Base-by-base conservation (phyloP, 2,113 vertebrate genomes). In the Gallinago media region DNA sequence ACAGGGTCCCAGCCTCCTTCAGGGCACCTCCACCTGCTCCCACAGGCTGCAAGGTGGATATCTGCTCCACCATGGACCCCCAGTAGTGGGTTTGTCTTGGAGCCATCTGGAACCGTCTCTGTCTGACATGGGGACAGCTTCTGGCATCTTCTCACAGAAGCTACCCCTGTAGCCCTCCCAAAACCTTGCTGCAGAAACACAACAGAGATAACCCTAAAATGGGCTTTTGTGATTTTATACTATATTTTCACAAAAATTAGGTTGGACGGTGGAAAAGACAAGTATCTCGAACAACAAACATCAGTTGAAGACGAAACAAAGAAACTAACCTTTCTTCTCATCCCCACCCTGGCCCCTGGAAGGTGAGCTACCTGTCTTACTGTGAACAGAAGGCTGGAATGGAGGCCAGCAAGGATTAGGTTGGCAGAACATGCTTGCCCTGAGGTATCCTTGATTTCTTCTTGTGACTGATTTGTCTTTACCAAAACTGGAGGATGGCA, bases 31-130 rank as follows among this genome's bases (percentile, higher is more conserved):
- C 14, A 44, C 14, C 10, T 73, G 47, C 42, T 58, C 52, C 26
- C 50, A 32, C 1, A 16, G 10, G 31, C 19, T 73, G 16, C 34
- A 15, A 16, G 9, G 21, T 54, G 26, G n/a, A 54, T 59, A 34
- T n/a, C 20, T 63, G 59, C 61, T 54, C 38, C 44, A 10, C n/a
- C 1, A 2, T 38, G 9, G 34, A 11, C 27, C 3, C 44, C 44
- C 44, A 49, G 38, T 20, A 22, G 14, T 0, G 0, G 15, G 12
- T 59, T 40, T 0, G 0, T 40, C 46, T 47, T 44, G 29, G 17
- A 67, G 62, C 13, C n/a, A 62, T 31, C 36, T 81, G 42, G 59
- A 66, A 34, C 20, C 12, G 40, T 27, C 40, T 86, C 21, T 49
- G 31, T 36, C 34, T 4, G 7, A 34, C 40, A 55, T 2, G 1